Percentiles rank a stretch among this genome's conserved stretches.
Conservation (phyloP, 2,888 invertebrate genomes). For the Lymantria dispar region DNA sequence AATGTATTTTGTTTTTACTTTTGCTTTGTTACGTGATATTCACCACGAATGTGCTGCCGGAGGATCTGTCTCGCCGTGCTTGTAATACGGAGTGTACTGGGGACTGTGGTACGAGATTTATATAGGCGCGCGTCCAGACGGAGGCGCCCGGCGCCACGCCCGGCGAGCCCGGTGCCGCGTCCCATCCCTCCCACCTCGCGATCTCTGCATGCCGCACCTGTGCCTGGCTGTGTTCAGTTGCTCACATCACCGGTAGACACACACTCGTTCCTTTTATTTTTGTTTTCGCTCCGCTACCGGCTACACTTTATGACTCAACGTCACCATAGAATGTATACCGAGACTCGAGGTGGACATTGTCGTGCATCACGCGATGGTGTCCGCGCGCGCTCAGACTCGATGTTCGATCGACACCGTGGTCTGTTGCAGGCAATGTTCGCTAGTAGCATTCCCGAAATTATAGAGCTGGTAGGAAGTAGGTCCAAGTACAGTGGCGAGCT, state of each 20-base stretch:
- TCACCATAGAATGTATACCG: slow-evolving; percentile 71
- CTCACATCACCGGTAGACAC: slow-evolving; percentile 81
- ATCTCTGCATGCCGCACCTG: slow-evolving; percentile 75
- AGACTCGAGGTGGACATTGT: slow-evolving; percentile 77
- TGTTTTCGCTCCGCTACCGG: slow-evolving; percentile 78
- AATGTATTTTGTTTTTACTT: slow-evolving; percentile 65
- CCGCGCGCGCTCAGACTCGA: slow-evolving; percentile 60
- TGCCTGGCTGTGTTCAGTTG: slow-evolving; percentile 83
- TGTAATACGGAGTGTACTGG: slow-evolving; percentile 54
- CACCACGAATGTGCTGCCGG: slow-evolving; percentile 69
- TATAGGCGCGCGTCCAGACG: slow-evolving; percentile 43
- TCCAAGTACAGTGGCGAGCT: slow-evolving; percentile 99
- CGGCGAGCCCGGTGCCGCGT: slow-evolving; percentile 62
- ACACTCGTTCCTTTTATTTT: slow-evolving; percentile 74
- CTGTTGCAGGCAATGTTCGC: slow-evolving; percentile 99
- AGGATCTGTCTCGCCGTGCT: slow-evolving; percentile 59
- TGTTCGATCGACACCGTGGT: slow-evolving; percentile 80
- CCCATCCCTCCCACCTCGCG: slow-evolving; percentile 75
- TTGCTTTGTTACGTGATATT: slow-evolving; percentile 80
- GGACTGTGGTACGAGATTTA: slow-evolving; percentile 58
- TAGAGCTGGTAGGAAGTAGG: slow-evolving; percentile 99
- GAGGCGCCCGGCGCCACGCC: slow-evolving; percentile 58
- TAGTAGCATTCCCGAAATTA: slow-evolving; percentile 99
- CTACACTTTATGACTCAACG: slow-evolving; percentile 68
- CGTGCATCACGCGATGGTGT: slow-evolving; percentile 80